These are phyloP conservation scores for Eristalinus sepulchralis DNA, from an alignment of 2,888 invertebrate species.

Conservation along the genomic window DNA sequence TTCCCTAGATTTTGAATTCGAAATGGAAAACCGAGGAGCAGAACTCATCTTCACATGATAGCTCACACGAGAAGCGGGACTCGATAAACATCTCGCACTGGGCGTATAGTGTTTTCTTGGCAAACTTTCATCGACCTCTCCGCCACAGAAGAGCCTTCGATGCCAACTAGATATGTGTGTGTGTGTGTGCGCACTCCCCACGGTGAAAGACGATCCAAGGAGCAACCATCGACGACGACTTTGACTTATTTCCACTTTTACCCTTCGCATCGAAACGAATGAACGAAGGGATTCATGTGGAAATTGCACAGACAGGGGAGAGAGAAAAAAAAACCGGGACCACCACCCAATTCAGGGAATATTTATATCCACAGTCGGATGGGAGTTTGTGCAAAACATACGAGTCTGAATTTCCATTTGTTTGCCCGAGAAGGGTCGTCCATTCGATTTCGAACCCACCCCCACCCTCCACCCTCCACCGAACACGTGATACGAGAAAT, in stretches of 20 bases:
- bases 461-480: constrained; percentile 6
- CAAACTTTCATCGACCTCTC: background rate
- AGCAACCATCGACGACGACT: background rate
- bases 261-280: background rate
- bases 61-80: background rate
- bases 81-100: background rate
- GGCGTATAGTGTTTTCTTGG: background rate
- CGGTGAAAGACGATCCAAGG: background rate
- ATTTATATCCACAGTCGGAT: constrained; percentile 34
- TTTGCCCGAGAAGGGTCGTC: background rate
- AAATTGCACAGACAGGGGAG: background rate
- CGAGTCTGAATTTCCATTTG: constrained; percentile 41
- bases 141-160: background rate
- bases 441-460: constrained; percentile 21
- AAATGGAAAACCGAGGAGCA: background rate
- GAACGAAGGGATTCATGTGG: background rate
- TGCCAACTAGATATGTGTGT: background rate
- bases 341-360: constrained; percentile 13
- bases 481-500: constrained; percentile 60
- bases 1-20: background rate
- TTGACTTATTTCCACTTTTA: constrained; percentile 5
- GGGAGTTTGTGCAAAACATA: constrained; percentile 11
- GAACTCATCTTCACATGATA: background rate
- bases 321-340: constrained; percentile 4
- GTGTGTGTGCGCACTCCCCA: background rate